A percentile compares a stretch with the other conserved stretches of the same genome.
Conservation (phyloP, 2,113 vertebrate genomes). For the Pluvianellus socialis region DNA sequence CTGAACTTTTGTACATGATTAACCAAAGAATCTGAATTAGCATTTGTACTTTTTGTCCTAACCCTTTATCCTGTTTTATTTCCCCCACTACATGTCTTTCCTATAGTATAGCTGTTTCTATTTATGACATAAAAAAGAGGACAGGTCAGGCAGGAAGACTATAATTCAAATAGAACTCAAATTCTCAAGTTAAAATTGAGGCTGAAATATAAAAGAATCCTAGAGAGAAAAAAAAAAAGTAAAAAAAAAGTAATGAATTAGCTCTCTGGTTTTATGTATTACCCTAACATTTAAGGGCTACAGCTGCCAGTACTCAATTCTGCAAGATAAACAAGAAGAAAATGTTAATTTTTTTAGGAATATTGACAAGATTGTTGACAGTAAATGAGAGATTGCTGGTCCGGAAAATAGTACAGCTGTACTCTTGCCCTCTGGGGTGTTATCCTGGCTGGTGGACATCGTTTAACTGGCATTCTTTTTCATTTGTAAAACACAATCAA, state of each 20-base stretch:
- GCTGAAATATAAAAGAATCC: background rate
- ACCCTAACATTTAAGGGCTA: background rate
- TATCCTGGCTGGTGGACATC: background rate
- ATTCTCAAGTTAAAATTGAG: background rate
- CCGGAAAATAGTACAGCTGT: background rate
- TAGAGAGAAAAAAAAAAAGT: background rate
- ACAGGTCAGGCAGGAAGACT: background rate
- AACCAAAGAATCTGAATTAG: background rate
- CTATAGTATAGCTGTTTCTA: background rate
- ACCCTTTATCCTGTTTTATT: background rate
- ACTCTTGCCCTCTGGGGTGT: background rate
- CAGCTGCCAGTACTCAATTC: background rate
- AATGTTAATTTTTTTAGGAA: background rate
- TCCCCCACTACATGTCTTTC: fast-evolving
- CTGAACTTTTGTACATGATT: background rate
- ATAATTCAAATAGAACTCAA: background rate
- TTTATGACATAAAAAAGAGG: background rate
- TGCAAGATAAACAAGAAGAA: background rate
- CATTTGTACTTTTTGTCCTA: background rate
- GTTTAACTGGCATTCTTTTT: background rate
- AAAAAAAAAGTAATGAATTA: background rate
- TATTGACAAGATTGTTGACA: background rate
- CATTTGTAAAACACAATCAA: background rate
- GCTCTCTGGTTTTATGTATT: background rate
- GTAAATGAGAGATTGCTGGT: background rate